Base-by-base conservation (phyloP, 1,140 invertebrate species). In the Acromyrmex charruanus region DNA sequence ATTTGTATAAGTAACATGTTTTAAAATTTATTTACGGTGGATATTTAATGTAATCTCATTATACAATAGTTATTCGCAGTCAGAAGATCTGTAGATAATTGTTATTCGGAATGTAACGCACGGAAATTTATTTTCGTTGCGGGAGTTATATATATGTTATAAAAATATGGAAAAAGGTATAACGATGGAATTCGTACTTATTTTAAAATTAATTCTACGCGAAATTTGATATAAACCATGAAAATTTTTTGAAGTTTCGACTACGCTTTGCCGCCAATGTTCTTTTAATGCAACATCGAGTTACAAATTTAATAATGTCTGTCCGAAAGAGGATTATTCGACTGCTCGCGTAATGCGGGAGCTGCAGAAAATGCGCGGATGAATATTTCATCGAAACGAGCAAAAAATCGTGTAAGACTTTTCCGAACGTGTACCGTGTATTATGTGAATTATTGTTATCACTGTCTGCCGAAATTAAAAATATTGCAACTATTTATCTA, bases 261-360 rank as follows among this genome's bases (percentile, higher is more conserved):
- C 31, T 16, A 59, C 55, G 58, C 65, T 81, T 39, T 55, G 16
- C 51, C 14, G 21, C 31, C 44, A 28, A 80, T 80, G 77, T 68
- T 81, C 77, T 53, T 68, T 80, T 80, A 81, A 81, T 55, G 49
- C 31, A 69, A 80, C 49, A 55, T 80, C 49, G 49, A 55, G n/a
- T 80, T 80, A 80, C 63, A 80, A 55, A 81, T 81, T 81, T 58
- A 81, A 81, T 81, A 71, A 81, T 81, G 51, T 49, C 59, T 28
- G 75, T 55, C 53, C 51, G 21, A 81, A 58, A 81, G 79, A 81
- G 65, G 35, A 81, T 58, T 81, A 71, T 81, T 81, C 51, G 44
- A 66, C 39, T 44, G 39, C 25, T 66, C 61, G 65, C 49, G 51
- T 81, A 71, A 81, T 71, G 31, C 35, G 16, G 31, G 16, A 69